These are phyloP conservation scores for Drosophila malerkotliana DNA, from an alignment of 1,140 invertebrate genomes.

Conservation along the genomic window DNA sequence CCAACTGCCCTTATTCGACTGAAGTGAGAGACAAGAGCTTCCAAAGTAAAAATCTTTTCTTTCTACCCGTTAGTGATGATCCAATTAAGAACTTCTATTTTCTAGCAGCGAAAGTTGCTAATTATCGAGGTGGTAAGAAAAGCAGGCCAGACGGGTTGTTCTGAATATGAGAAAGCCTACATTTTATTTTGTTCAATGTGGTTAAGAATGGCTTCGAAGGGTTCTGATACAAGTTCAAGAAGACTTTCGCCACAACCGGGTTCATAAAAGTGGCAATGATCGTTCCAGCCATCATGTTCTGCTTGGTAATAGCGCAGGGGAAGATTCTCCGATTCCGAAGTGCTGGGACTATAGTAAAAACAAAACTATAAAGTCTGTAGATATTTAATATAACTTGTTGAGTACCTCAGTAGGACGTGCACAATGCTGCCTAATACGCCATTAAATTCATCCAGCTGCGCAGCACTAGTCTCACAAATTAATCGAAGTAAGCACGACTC, in stretches of 20 bases:
- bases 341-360: conserved; percentile 84
- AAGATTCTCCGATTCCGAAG: conserved; percentile 85
- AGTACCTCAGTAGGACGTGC: conserved; percentile 71
- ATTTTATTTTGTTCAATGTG: conserved; percentile 55
- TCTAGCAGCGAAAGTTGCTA: conserved; percentile 68
- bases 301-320: conserved; percentile 86
- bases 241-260: conserved; percentile 71
- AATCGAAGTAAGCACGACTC: conserved; percentile 71
- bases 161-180: conserved; percentile 33
- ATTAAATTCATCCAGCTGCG: conserved; percentile 64
- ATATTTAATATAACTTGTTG: accelerated
- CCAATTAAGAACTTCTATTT: conserved; percentile 46
- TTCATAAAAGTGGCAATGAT: conserved; percentile 81
- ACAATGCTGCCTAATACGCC: conserved; percentile 74
- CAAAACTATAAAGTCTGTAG: too few relatives aligned
- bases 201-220: conserved; percentile 52
- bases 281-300: conserved; percentile 83
- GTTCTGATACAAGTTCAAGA: conserved; percentile 68
- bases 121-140: conserved; percentile 39
- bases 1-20: conserved; percentile 18
- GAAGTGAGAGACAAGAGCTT: not conserved
- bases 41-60: conserved; percentile 23
- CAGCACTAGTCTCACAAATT: conserved; percentile 71
- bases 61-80: conserved; percentile 26
- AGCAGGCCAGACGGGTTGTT: conserved; percentile 29